Evolutionary conservation across 2,888 invertebrate genomes (phyloP).

Genomic region (Microdon myrmicae): DNA sequence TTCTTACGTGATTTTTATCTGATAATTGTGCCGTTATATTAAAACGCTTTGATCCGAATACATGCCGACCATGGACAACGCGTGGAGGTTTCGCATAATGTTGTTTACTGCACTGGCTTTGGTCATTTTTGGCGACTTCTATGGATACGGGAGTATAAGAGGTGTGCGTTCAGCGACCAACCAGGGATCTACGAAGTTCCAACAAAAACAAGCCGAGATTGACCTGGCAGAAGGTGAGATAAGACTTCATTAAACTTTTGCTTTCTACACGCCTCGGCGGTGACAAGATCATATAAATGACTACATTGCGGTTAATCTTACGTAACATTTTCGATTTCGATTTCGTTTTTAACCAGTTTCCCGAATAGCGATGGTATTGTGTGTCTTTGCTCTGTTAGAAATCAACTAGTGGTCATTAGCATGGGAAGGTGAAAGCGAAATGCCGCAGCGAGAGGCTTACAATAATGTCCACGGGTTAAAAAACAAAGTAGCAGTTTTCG

Average conservation of each 20-base stretch:
- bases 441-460: too few relatives aligned
- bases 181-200: conserved; percentile 62
- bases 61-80: conserved; percentile 60
- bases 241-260: too few relatives aligned
- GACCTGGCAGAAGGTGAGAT: conserved; percentile 66
- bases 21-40: too few relatives aligned
- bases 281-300: conserved; percentile 15
- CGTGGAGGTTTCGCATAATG: conserved; percentile 66
- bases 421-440: conserved; percentile 48
- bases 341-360: conserved; percentile 32
- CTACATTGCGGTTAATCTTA: not conserved
- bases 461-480: too few relatives aligned
- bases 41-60: too few relatives aligned
- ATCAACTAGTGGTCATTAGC: conserved; percentile 39
- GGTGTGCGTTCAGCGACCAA: conserved; percentile 64
- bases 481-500: too few relatives aligned
- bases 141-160: conserved; percentile 63
- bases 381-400: conserved; percentile 4
- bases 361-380: conserved; percentile 2
- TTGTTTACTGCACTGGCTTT: conserved; percentile 63
- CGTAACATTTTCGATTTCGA: conserved; percentile 29
- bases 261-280: too few relatives aligned
- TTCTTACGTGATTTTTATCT: too few relatives aligned
- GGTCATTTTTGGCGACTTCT: conserved; percentile 65
- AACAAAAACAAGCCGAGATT: conserved; percentile 64